phyloP scores from a whole-genome alignment of 2,888 invertebrate species.

The Odontocolon sp. region DNA sequence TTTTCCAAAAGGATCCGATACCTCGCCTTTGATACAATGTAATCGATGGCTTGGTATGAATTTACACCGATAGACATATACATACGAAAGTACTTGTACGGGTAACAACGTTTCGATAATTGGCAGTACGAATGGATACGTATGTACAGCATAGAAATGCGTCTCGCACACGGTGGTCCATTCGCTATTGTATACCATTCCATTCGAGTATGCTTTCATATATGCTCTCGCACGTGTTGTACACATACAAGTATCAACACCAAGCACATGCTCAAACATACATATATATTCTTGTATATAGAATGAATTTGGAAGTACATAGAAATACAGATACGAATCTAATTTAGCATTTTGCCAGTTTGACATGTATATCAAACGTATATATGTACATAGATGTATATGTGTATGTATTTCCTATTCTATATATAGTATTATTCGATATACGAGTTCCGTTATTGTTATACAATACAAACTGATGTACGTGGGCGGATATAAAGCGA shows the following conservation, averaged over 20 bases:
- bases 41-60: neutral
- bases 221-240: too few relatives aligned
- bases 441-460: conserved; percentile 22
- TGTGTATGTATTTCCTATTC: too few relatives aligned
- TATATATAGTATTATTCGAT: neutral
- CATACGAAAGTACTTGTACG: conserved; percentile 16
- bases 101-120: conserved; percentile 72
- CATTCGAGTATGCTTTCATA: too few relatives aligned
- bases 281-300: too few relatives aligned
- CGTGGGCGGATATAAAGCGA: neutral
- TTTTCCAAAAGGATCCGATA: conserved; percentile 64
- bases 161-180: conserved; percentile 32
- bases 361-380: too few relatives aligned
- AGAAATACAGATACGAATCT: too few relatives aligned
- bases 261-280: too few relatives aligned
- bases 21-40: conserved; percentile 36
- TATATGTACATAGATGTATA: too few relatives aligned
- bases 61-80: conserved; percentile 7
- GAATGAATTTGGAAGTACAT: too few relatives aligned
- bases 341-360: too few relatives aligned
- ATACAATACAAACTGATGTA: conserved; percentile 11
- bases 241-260: too few relatives aligned
- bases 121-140: conserved; percentile 73
- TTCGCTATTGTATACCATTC: conserved; percentile 43
- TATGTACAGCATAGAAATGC: conserved; percentile 66